Percentiles rank a stretch among this genome's conserved stretches.
These are phyloP conservation scores for Dreissena polymorpha DNA, from an alignment of 1,140 invertebrate genomes.

Conservation along the genomic window DNA sequence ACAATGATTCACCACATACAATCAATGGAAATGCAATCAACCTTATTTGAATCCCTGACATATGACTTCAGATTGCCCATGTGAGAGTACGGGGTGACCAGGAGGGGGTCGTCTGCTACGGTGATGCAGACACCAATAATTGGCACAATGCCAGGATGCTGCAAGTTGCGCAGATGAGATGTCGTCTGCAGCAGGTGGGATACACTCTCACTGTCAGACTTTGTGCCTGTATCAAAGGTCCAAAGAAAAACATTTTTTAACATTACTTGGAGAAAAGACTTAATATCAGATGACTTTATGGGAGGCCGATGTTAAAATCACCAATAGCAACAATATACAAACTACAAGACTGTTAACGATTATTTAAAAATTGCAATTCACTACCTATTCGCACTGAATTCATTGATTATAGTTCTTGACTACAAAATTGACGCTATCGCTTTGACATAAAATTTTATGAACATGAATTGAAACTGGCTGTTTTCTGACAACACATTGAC, in stretches of 20 bases:
- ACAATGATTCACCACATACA: too few relatives aligned
- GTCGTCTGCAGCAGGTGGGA: constrained; percentile 79
- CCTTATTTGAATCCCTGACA: constrained; percentile 79
- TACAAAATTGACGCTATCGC: too few relatives aligned
- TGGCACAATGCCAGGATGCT: constrained; percentile 79
- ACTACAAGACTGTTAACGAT: too few relatives aligned
- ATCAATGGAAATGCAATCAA: constrained; percentile 54
- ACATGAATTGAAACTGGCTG: too few relatives aligned
- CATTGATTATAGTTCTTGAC: too few relatives aligned
- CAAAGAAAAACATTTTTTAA: not conserved
- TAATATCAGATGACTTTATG: constrained; percentile 1
- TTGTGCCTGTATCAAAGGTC: constrained; percentile 60
- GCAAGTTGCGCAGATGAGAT: constrained; percentile 78
- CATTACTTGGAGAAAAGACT: not conserved
- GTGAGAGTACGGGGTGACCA: constrained; percentile 79
- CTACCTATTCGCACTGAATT: too few relatives aligned
- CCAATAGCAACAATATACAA: too few relatives aligned
- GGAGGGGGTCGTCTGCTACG: constrained; percentile 77
- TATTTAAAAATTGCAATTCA: too few relatives aligned
- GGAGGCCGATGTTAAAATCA: not conserved
- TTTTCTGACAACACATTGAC: too few relatives aligned
- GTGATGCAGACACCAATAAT: constrained; percentile 78
- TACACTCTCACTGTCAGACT: constrained; percentile 70
- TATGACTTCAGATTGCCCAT: constrained; percentile 80
- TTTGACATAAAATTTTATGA: too few relatives aligned